Base-by-base conservation (phyloP, 1,140 invertebrate genomes). In the Achroia grisella region DNA sequence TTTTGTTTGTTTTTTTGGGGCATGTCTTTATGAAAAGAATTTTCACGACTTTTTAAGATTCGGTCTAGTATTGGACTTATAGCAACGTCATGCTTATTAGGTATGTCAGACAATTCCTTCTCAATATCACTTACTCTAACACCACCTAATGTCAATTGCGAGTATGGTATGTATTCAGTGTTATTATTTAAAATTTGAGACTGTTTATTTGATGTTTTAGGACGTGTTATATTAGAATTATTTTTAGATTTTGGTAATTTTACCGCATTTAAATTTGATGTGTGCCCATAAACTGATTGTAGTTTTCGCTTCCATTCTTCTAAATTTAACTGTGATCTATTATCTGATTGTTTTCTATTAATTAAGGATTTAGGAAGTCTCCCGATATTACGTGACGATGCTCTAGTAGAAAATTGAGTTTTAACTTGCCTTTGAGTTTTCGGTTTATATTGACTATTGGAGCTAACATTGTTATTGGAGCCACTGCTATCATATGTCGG, bases 121-220 rank as follows among this genome's bases (percentile, higher is more conserved):
- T 84, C 79, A 35, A 84, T 70, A 35, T 86, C 82, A 55, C 76
- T 76, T 9, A 74, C 65, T 54, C 55, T 71, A 4, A 77, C 73
- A 14, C 84, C 84, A 13, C 86, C 84, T 44, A 87, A 42, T 13
- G 86, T 86, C 44, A 87, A 54, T 62, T 86, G 71, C 11, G 81
- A 73, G 60, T 87, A 87, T 4, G 86, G 86, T 54, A 87, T 82
- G 52, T 87, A 87, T 40, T 82, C 72, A 1, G 57, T 44, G 49
- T 78, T 85, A 45, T 82, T 82, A 8, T 36, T 28, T 35, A 35
- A 35, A 30, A 45, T 15, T 32, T 55, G 33, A 10, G 44, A 46
- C 47, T 45, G 44, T 48, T 53, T 48, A 14, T 14, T 29, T 33
- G 46, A 12, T 29, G 29, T 17, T n/a, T 2, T 17, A 1, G 35